These are phyloP conservation scores for Ladona fulva DNA, from an alignment of 1,140 invertebrate genomes.

Conservation along the genomic window DNA sequence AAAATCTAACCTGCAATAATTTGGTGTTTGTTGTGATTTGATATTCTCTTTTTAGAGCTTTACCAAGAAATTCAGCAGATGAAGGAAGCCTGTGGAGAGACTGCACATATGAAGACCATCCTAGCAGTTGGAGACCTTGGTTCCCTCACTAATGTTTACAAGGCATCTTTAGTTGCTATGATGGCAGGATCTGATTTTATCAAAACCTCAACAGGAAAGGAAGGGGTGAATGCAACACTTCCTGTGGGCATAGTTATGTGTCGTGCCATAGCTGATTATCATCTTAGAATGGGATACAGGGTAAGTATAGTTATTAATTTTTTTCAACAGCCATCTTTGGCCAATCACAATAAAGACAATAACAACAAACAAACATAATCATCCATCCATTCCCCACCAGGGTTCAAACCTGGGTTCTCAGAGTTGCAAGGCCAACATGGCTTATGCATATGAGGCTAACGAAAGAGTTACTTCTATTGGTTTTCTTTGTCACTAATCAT, in stretches of 20 bases:
- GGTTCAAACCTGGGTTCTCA: no score
- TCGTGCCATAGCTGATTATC: constrained; percentile 77
- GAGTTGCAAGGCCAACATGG: no score
- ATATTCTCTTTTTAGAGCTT: constrained; percentile 38
- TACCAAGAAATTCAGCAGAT: constrained; percentile 69
- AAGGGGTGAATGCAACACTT: constrained; percentile 87
- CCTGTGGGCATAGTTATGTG: constrained; percentile 90
- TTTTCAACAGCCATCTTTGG: constrained; percentile 9
- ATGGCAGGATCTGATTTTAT: constrained; percentile 96
- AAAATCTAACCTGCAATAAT: no score
- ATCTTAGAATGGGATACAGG: constrained; percentile 60
- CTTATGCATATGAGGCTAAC: no score
- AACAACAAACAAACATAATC: no score
- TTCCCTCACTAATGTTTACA: constrained; percentile 82
- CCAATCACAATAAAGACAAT: no score
- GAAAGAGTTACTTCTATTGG: no score
- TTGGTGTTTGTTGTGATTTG: no score
- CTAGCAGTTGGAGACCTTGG: constrained; percentile 87
- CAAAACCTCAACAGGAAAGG: constrained; percentile 97
- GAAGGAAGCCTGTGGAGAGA: constrained; percentile 59
- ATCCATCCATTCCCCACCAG: no score
- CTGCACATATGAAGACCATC: constrained; percentile 87
- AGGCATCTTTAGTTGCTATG: constrained; percentile 86
- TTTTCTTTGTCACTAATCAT: no score
- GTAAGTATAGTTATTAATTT: constrained; percentile 38